A percentile compares a stretch with the other conserved stretches of the same genome.
phyloP scores from a whole-genome alignment of 2,888 invertebrate species.

The Lithodes maja region DNA sequence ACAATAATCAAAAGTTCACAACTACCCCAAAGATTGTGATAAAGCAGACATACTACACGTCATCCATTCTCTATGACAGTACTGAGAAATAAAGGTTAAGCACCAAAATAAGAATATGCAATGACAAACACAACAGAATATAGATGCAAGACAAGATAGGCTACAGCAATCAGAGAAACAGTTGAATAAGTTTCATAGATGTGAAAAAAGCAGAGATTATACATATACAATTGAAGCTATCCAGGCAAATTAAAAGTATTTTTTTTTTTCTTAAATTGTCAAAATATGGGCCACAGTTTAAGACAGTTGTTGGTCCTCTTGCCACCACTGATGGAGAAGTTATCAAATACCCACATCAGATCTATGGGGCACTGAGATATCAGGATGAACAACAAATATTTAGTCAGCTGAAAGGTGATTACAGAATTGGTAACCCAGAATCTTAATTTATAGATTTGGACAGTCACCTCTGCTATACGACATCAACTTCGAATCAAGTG shows the following conservation, averaged over 20 bases:
- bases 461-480: background rate
- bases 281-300: background rate
- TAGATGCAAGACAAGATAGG: background rate
- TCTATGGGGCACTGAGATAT: background rate
- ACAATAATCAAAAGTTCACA: background rate
- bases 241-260: background rate
- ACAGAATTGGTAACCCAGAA: background rate
- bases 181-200: background rate
- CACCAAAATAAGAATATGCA: background rate
- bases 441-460: background rate
- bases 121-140: background rate
- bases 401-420: background rate
- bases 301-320: background rate
- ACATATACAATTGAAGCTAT: background rate
- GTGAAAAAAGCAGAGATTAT: background rate
- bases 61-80: background rate
- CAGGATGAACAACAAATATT: background rate
- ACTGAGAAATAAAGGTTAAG: background rate
- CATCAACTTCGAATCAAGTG: background rate
- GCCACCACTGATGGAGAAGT: background rate
- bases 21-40: background rate
- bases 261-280: background rate
- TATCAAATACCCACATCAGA: background rate
- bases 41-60: background rate
- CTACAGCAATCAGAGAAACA: background rate